phyloP scores from a whole-genome alignment of 2,888 invertebrate genomes.

The Antheraea yamamai region DNA sequence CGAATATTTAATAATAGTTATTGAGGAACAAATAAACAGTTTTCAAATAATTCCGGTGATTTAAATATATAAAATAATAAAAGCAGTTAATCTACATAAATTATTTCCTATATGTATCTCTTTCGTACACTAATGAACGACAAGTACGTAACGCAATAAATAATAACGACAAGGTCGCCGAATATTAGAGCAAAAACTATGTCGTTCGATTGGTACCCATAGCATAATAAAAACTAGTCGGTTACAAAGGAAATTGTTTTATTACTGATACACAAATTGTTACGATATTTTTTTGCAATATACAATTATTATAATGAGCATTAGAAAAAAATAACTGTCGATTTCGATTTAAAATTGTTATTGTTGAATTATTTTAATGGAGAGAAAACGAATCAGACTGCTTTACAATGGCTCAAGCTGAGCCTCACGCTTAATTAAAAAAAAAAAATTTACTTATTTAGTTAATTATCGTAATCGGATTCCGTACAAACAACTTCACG shows the following conservation, averaged over 20 bases:
- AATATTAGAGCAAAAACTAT: constrained; percentile 23
- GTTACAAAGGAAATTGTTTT: constrained; percentile 13
- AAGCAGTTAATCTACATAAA: constrained; percentile 41
- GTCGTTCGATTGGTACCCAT: constrained; percentile 8
- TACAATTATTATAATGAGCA: constrained; percentile 9
- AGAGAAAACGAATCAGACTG: constrained; percentile 34
- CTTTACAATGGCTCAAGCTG: constrained; percentile 26
- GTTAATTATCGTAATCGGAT: too few relatives aligned
- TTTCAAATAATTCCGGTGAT: constrained; percentile 2
- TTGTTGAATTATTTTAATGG: constrained; percentile 11
- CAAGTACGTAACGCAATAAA: constrained; percentile 22
- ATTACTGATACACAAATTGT: constrained; percentile 6
- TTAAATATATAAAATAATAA: constrained; percentile 16
- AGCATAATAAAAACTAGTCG: constrained; percentile 8
- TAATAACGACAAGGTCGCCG: constrained; percentile 22
- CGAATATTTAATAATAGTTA: not conserved
- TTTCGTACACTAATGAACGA: constrained; percentile 31
- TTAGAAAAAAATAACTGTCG: not conserved
- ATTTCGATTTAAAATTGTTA: not conserved
- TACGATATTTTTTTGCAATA: constrained; percentile 1
- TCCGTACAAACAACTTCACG: too few relatives aligned
- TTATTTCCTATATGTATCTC: constrained; percentile 56
- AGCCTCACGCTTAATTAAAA: too few relatives aligned
- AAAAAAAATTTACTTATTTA: too few relatives aligned
- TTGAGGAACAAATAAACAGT: not conserved